Evolutionary conservation across 2,888 invertebrate species (phyloP).

Genomic region (Ectobius pallidus): DNA sequence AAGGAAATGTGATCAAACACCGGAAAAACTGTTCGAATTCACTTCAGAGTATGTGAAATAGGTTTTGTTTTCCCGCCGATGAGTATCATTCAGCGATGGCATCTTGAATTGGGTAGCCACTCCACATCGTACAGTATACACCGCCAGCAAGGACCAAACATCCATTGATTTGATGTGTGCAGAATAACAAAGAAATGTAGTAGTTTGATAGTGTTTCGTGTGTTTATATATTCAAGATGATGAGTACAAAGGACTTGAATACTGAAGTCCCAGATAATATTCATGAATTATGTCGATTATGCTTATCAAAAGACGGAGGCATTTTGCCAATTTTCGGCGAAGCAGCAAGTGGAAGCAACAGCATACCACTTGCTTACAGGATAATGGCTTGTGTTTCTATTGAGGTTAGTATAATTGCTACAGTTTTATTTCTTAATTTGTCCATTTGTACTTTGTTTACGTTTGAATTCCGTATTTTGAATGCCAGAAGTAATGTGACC

Average conservation of each 20-base stretch:
- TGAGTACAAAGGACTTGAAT: not conserved
- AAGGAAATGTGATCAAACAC: not conserved
- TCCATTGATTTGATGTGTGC: not conserved
- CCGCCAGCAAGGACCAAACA: not conserved
- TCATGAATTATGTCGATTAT: slow-evolving; percentile 63
- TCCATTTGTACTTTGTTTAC: not conserved
- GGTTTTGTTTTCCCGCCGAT: slow-evolving; percentile 5
- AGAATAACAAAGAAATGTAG: not conserved
- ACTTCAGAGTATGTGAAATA: not conserved
- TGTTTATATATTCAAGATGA: not conserved
- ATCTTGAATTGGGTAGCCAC: slow-evolving; percentile 7
- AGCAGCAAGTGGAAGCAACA: slow-evolving; percentile 56
- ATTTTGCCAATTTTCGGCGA: slow-evolving; percentile 65
- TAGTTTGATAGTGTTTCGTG: too few relatives aligned
- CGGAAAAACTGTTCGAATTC: not conserved
- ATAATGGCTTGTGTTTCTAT: slow-evolving; percentile 70
- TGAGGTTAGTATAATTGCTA: slow-evolving; percentile 61
- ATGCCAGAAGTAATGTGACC: too few relatives aligned
- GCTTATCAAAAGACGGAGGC: slow-evolving; percentile 66
- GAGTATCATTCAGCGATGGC: slow-evolving; percentile 11
- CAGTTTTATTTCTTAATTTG: not conserved
- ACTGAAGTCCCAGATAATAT: slow-evolving; percentile 27
- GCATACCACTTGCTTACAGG: slow-evolving; percentile 63
- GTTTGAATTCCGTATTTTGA: too few relatives aligned
- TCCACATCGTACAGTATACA: not conserved